These are phyloP conservation scores for Sepiola atlantica DNA, from an alignment of 2,888 invertebrate species.

Conservation along the genomic window DNA sequence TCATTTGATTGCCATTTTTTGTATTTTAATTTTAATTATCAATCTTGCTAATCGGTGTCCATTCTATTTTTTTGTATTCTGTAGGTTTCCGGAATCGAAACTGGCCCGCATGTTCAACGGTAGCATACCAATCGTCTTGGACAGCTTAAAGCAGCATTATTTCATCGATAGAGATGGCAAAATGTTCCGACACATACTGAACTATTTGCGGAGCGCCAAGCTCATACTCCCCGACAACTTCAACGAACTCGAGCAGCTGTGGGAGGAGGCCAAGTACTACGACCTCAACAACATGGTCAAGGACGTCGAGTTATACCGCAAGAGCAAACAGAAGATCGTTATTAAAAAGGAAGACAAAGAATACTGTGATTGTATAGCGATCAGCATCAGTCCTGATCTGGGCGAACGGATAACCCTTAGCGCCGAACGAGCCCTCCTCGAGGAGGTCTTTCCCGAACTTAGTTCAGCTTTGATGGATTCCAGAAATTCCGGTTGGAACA, in stretches of 20 bases:
- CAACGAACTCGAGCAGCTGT: conserved; percentile 87
- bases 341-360: conserved; percentile 49
- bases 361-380: conserved; percentile 84
- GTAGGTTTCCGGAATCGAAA: conserved; percentile 92
- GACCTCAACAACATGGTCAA: conserved; percentile 81
- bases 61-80: conserved; percentile 50
- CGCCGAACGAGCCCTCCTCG: conserved; percentile 82
- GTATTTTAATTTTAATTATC: no score
- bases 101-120: conserved; percentile 95
- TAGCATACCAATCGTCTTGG: conserved; percentile 94
- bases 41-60: no score
- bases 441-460: conserved; percentile 79
- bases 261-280: conserved; percentile 93
- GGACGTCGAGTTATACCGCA: conserved; percentile 65
- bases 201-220: conserved; percentile 93
- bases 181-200: conserved; percentile 97
- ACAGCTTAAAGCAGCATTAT: conserved; percentile 97
- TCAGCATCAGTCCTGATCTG: conserved; percentile 87
- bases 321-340: conserved; percentile 58
- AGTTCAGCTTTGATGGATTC: conserved; percentile 84
- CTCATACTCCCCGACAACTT: conserved; percentile 91
- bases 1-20: no score
- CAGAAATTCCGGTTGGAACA: conserved; percentile 86
- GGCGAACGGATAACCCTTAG: conserved; percentile 88
- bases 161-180: conserved; percentile 98